phyloP scores from a whole-genome alignment of 1,140 invertebrate genomes.

The Aphaenogaster floridana region DNA sequence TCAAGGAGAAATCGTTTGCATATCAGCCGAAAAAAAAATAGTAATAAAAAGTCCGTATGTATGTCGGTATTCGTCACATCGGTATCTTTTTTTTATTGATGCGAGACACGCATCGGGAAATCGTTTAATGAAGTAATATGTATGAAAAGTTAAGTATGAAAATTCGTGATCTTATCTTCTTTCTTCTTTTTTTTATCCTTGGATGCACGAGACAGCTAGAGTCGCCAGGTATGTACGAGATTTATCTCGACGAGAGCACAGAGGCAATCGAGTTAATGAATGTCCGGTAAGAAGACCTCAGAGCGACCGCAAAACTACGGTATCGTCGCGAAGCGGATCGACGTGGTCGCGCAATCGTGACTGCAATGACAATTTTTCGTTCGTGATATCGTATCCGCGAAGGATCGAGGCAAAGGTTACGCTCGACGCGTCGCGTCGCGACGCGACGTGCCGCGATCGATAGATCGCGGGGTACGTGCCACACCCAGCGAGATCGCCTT shows the following conservation, averaged over 20 bases:
- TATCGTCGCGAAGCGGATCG: slow-evolving; percentile 10
- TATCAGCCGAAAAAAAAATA: not conserved
- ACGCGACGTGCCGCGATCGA: not conserved
- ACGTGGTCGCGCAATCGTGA: slow-evolving; percentile 31
- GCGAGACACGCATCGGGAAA: not conserved
- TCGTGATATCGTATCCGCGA: not conserved
- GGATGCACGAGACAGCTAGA: not conserved
- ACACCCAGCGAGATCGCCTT: slow-evolving; percentile 12
- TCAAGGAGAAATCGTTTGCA: not conserved
- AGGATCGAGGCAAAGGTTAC: slow-evolving; percentile 34
- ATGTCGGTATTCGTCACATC: not conserved
- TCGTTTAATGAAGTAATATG: not conserved
- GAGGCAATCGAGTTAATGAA: slow-evolving; percentile 35
- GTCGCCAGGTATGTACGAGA: not conserved
- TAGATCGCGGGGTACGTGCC: slow-evolving; percentile 10
- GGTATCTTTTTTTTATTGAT: not conserved
- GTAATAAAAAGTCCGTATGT: not conserved
- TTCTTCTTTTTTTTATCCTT: not conserved
- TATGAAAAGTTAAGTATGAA: not conserved
- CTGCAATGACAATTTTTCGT: slow-evolving; percentile 20
- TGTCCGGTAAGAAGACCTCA: slow-evolving; percentile 20
- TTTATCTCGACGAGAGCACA: slow-evolving; percentile 1
- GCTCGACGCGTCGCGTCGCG: not conserved
- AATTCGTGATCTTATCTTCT: not conserved
- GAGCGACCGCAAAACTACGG: slow-evolving; percentile 25